Evolutionary conservation across 2,888 invertebrate species (phyloP), one percentile per base, ranked within the genome.

Genomic region (Zonitis immaculata): DNA sequence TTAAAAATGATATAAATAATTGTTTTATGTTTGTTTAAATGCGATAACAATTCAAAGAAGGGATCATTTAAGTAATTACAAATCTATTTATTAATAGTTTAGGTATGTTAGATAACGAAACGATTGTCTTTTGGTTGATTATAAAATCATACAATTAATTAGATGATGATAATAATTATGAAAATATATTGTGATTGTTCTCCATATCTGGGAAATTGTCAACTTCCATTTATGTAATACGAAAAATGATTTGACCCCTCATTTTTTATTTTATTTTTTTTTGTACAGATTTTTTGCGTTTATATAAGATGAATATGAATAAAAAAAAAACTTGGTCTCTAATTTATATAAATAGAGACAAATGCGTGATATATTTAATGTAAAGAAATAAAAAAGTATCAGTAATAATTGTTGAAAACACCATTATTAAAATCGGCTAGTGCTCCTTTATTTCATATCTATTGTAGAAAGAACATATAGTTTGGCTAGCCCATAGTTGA

Each of bases 261-360:
- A 6, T n/a, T n/a, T n/a, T n/a, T n/a, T n/a, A n/a, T n/a, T n/a
- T n/a, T n/a, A n/a, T n/a, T n/a, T n/a, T n/a, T 63, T 67, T 65
- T 57, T 71, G 68, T 71, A 69, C 69, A 70, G 67, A 64, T 57
- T 66, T 66, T 61, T 64, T 64, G n/a, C n/a, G 53, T 60, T 64
- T 54, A 49, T 44, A 50, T 46, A 60, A 54, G 58, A 49, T 60
- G 47, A 20, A 28, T 4, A 22, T 22, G 22, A 22, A 22, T 22
- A 22, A 52, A 57, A 25, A 35, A 56, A 32, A 18, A 14, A 44
- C 28, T 44, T 58, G 55, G 53, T 54, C 51, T 42, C 52, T 56
- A 44, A 54, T 57, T 11, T 55, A n/a, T n/a, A n/a, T n/a, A 56
- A 56, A 54, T 59, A 64, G 65, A 62, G 59, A 59, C 28, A 63